Percentiles rank a stretch among this genome's conserved stretches.
These are phyloP conservation scores for Microctenopoma stevenorrisi DNA, from an alignment of 2,797 vertebrate species.

Conservation along the genomic window DNA sequence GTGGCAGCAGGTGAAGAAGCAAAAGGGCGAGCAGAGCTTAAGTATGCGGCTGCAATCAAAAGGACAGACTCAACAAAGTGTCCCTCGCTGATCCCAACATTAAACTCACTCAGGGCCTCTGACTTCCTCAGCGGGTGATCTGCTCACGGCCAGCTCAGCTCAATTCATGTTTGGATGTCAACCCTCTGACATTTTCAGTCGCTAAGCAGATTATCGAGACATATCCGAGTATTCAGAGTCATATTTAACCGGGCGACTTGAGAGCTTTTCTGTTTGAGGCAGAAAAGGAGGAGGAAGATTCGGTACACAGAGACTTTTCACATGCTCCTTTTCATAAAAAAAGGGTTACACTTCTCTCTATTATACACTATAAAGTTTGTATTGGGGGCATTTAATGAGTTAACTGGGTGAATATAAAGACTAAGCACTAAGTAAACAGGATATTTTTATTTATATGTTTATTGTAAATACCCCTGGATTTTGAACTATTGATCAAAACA, in stretches of 20 bases:
- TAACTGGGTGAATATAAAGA: too few relatives aligned
- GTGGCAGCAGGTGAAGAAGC: background rate
- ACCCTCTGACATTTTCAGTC: slow-evolving; percentile 45
- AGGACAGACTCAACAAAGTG: background rate
- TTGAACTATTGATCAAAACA: too few relatives aligned
- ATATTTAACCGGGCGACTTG: background rate
- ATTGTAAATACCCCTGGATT: background rate
- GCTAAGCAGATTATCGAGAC: slow-evolving; percentile 54
- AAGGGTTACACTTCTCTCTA: background rate
- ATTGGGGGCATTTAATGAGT: too few relatives aligned
- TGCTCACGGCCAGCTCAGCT: slow-evolving; percentile 35
- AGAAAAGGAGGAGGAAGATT: background rate
- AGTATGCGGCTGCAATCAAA: background rate
- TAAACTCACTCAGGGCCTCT: background rate
- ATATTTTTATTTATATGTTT: background rate
- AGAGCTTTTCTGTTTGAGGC: background rate
- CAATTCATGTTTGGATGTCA: slow-evolving; percentile 20
- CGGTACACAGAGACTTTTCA: background rate
- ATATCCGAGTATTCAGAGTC: slow-evolving; percentile 20
- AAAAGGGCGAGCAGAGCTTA: background rate
- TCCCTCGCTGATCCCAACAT: slow-evolving; percentile 8
- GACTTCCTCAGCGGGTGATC: slow-evolving; percentile 2
- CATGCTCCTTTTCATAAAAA: background rate
- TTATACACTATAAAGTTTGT: too few relatives aligned
- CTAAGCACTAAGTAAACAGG: too few relatives aligned